Base-by-base conservation (phyloP, 2,888 invertebrate species). In the Eugnorisma glareosa region DNA sequence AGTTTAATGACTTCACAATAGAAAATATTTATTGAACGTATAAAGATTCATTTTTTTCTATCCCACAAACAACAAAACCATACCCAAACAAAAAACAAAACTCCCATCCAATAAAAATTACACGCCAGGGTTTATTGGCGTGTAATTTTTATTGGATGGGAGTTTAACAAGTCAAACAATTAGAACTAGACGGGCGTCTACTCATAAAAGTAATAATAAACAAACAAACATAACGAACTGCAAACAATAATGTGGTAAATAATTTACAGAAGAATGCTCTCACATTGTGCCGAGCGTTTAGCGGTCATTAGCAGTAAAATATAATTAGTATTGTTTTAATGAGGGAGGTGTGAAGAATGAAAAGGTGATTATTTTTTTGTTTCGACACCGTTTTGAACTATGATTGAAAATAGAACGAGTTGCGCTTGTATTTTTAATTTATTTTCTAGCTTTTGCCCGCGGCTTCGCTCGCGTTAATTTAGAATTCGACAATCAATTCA, bases 261-360 rank as follows among this genome's bases (percentile, higher is more conserved):
- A 79, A 68, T 75, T 51, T 21, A 73, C 69, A 71, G 24, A 73
- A 74, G 80, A 85, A 73, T 11, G 74, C 79, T 63, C 59, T 48
- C 75, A 35, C 73, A n/a, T 7, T 82, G 72, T 77, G 57, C 77
- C 57, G 63, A 21, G 57, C 68, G 43, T 72, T 84, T 76, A 76
- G 68, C 24, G 8, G 18, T 84, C 73, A 83, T 86, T 86, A 88
- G 28, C 67, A 35, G n/a, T 40, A 66, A 43, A 69, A 75, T 64
- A 35, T 70, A 79, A 83, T 83, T 86, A 83, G 81, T 80, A 81
- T 87, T 75, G 80, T 80, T 81, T 81, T 78, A 74, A 57, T 40
- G 15, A 13, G 75, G 84, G 75, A 77, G 77, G 86, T 74, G 76
- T 71, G 74, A 83, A 85, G 15, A 40, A 18, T 37, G 0, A 18